Conservation (phyloP, 2,888 invertebrate species). For the Pyrocoelia pectoralis region DNA sequence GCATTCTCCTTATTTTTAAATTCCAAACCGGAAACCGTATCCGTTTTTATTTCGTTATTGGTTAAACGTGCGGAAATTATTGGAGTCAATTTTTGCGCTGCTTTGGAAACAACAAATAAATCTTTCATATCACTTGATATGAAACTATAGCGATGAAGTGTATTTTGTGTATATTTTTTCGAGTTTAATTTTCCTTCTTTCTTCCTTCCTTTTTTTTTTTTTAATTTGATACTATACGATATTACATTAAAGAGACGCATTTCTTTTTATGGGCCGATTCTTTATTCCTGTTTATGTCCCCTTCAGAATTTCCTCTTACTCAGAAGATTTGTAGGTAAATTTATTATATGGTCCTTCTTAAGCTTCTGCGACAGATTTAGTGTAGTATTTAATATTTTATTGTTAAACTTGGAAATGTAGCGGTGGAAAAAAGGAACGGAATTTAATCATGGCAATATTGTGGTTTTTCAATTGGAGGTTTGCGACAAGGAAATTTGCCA, state of each 20-base stretch:
- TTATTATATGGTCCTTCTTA: conserved; percentile 8
- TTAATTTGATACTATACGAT: not conserved
- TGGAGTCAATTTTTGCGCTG: not conserved
- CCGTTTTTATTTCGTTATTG: not conserved
- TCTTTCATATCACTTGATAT: not conserved
- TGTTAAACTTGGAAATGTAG: not conserved
- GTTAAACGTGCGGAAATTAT: conserved; percentile 1
- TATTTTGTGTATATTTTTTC: not conserved
- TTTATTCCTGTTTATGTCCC: conserved; percentile 12
- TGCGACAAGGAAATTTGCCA: too few relatives aligned
- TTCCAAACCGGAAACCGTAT: not conserved
- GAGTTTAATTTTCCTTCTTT: not conserved
- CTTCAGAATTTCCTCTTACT: conserved; percentile 10
- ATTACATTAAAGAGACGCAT: conserved; percentile 6
- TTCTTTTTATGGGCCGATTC: conserved; percentile 1
- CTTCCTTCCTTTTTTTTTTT: too few relatives aligned
- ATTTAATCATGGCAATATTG: too few relatives aligned
- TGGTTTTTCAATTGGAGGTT: too few relatives aligned
- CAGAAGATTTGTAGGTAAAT: conserved; percentile 12
- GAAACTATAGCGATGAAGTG: not conserved
- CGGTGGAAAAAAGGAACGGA: too few relatives aligned
- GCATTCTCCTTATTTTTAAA: not conserved
- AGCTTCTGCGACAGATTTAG: not conserved
- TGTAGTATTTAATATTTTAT: not conserved
- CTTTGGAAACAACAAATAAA: not conserved